These are phyloP conservation scores for Dioctria linearis DNA, from an alignment of 2,888 invertebrate genomes.

Conservation along the genomic window DNA sequence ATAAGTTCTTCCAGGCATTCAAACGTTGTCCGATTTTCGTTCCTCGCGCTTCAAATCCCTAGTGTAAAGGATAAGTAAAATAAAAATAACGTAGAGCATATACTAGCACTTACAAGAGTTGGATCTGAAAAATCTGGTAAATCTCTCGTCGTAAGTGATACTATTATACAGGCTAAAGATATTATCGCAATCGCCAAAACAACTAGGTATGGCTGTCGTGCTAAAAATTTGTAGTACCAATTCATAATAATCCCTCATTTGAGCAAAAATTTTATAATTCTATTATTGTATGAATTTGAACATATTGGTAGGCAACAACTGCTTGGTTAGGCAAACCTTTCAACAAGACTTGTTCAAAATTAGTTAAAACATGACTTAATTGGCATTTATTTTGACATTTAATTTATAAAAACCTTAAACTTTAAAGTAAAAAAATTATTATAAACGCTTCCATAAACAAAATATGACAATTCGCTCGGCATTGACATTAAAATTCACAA, in stretches of 20 bases:
- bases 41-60: conserved; percentile 95
- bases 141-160: conserved; percentile 76
- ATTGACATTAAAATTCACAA: not conserved
- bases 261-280: not conserved
- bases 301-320: not conserved
- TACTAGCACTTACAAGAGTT: conserved; percentile 76
- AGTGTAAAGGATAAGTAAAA: conserved; percentile 51
- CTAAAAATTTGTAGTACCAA: conserved; percentile 79
- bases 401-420: not conserved
- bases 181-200: conserved; percentile 76
- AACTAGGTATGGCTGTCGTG: conserved; percentile 79
- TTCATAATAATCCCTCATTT: conserved; percentile 64
- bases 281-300: not conserved
- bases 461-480: conserved; percentile 3
- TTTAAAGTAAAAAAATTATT: not conserved
- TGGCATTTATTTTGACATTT: not conserved
- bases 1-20: conserved; percentile 88
- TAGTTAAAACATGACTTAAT: not conserved
- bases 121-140: conserved; percentile 90
- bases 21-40: conserved; percentile 85
- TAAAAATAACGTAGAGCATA: not conserved
- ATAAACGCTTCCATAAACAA: conserved; percentile 12
- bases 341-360: not conserved
- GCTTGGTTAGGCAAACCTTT: not conserved
- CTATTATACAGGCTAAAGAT: conserved; percentile 78